These are phyloP conservation scores for Dynastes maya DNA, from an alignment of 2,888 invertebrate genomes.

Conservation along the genomic window DNA sequence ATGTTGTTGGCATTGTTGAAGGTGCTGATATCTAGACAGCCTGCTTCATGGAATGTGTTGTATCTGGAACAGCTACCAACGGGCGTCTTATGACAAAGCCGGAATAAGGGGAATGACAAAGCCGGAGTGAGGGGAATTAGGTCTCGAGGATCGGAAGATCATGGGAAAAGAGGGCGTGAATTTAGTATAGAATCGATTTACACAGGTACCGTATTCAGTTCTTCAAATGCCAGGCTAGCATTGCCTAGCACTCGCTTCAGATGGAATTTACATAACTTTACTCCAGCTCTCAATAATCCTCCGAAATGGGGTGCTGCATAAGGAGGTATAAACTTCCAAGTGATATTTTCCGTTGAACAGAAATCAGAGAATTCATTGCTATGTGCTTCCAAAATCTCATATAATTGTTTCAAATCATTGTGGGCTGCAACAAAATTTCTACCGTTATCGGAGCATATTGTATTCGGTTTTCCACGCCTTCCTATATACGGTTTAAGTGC, in stretches of 20 bases:
- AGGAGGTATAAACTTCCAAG: neutral
- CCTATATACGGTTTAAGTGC: neutral
- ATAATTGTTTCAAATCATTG: neutral
- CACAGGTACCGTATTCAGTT: neutral
- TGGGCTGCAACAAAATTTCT: neutral
- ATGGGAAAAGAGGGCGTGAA: conserved; percentile 1
- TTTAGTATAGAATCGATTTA: conserved; percentile 10
- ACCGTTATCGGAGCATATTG: neutral
- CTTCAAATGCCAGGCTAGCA: neutral
- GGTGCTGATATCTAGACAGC: conserved; percentile 1
- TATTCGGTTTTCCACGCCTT: neutral
- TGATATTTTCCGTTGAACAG: neutral
- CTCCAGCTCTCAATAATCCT: neutral
- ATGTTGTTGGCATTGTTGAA: conserved; percentile 49
- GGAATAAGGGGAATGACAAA: neutral
- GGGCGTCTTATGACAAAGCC: neutral
- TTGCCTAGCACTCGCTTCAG: neutral
- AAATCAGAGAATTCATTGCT: neutral
- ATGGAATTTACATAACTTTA: neutral
- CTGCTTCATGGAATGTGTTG: neutral
- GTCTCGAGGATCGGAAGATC: neutral
- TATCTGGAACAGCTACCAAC: neutral
- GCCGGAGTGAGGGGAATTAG: neutral
- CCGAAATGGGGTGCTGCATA: neutral
- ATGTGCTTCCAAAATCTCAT: neutral